Conservation (phyloP, 2,888 invertebrate genomes). For the Plagiodera versicolora region DNA sequence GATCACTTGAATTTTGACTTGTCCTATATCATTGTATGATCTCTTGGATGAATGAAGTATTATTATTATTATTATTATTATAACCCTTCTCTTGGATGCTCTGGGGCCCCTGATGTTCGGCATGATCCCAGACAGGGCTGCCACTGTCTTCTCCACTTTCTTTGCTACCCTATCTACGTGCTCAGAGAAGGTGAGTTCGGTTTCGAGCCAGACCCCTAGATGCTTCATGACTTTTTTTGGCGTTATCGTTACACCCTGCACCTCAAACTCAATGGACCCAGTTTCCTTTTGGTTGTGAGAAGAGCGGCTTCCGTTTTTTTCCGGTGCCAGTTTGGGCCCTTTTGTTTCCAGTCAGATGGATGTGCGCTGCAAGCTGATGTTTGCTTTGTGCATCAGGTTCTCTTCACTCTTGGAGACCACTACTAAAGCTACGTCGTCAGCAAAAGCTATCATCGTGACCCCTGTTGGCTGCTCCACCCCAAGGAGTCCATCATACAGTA, state of each 20-base stretch:
- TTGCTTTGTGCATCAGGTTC: no score
- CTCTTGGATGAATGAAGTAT: no score
- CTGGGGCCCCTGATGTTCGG: slow-evolving; percentile 18
- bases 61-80: no score
- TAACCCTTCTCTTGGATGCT: slow-evolving; percentile 11
- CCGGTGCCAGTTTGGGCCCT: not conserved
- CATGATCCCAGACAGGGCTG: not conserved
- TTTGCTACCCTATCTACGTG: not conserved
- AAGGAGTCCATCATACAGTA: slow-evolving; percentile 13
- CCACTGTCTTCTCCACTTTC: slow-evolving; percentile 10
- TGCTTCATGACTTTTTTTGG: not conserved
- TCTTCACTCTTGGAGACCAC: not conserved
- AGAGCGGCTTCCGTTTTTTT: not conserved
- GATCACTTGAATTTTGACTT: no score
- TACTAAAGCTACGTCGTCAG: slow-evolving; percentile 14
- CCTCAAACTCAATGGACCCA: not conserved
- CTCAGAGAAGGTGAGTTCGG: not conserved
- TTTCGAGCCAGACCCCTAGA: not conserved
- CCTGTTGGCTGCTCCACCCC: slow-evolving; percentile 9
- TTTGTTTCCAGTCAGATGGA: not conserved
- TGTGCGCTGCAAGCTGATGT: not conserved
- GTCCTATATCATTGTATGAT: no score
- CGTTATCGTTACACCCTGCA: no score
- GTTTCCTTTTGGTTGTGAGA: not conserved
- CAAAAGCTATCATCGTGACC: slow-evolving; percentile 10